A percentile compares a stretch with the other conserved stretches of the same genome.
These are phyloP conservation scores for Athripsodes cinereus DNA, from an alignment of 2,888 invertebrate species.

Conservation along the genomic window DNA sequence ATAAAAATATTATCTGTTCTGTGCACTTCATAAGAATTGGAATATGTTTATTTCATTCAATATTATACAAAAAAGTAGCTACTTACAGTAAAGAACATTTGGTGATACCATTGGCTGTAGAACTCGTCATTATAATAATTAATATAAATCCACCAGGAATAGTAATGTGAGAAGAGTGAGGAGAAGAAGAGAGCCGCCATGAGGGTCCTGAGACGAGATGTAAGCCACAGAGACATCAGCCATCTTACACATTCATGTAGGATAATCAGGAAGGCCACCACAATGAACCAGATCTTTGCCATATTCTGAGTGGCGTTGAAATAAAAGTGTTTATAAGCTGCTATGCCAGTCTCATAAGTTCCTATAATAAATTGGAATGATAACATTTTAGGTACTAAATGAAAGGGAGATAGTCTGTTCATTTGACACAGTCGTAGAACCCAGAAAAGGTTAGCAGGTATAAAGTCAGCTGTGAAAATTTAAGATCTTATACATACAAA, in stretches of 20 bases:
- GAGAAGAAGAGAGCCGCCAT: constrained; percentile 58
- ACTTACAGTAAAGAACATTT: constrained; percentile 54
- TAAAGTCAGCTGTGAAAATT: no score
- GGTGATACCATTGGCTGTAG: constrained; percentile 64
- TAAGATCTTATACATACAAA: no score
- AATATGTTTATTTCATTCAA: not conserved
- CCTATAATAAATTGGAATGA: constrained; percentile 44
- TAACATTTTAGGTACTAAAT: no score
- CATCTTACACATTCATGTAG: constrained; percentile 58
- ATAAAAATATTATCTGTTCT: no score
- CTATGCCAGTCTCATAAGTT: constrained; percentile 63
- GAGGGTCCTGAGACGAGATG: constrained; percentile 49
- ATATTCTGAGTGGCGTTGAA: constrained; percentile 62
- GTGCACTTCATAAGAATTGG: no score
- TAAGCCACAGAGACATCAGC: constrained; percentile 46
- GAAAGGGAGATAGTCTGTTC: not conserved
- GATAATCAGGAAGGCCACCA: constrained; percentile 51
- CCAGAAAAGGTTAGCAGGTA: no score
- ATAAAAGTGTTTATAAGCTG: constrained; percentile 64
- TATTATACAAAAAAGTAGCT: constrained; percentile 11
- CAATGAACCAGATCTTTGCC: constrained; percentile 59
- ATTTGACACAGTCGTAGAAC: no score
- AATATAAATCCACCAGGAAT: constrained; percentile 64
- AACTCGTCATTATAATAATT: constrained; percentile 69
- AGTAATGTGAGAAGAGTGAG: constrained; percentile 62